These are phyloP conservation scores for Drosophila hamatofila DNA, from an alignment of 2,888 invertebrate genomes.

Conservation along the genomic window DNA sequence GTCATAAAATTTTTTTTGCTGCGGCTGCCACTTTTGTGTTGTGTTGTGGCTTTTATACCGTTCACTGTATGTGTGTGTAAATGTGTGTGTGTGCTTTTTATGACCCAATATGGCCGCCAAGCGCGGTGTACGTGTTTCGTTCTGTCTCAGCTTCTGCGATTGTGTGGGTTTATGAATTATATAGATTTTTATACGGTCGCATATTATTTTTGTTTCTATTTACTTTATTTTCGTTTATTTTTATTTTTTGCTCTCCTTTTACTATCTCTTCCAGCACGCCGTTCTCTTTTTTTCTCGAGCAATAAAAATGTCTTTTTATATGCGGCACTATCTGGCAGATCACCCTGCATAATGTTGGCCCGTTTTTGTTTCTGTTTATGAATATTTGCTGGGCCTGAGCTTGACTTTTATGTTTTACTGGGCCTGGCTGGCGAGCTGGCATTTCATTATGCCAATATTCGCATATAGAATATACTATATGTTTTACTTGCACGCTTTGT, in stretches of 20 bases:
- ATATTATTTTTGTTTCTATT: slow-evolving; percentile 77
- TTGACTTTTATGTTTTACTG: slow-evolving; percentile 64
- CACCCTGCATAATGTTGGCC: slow-evolving; percentile 62
- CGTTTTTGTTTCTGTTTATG: slow-evolving; percentile 69
- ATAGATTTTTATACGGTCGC: slow-evolving; percentile 80
- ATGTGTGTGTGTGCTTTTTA: slow-evolving; percentile 69
- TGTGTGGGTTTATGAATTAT: slow-evolving; percentile 74
- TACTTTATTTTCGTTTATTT: slow-evolving; percentile 27
- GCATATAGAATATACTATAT: slow-evolving; percentile 37
- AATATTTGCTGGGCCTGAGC: slow-evolving; percentile 64
- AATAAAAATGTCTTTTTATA: slow-evolving; percentile 77
- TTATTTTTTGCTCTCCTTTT: slow-evolving; percentile 32
- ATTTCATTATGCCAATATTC: slow-evolving; percentile 58
- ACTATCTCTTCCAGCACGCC: slow-evolving; percentile 25
- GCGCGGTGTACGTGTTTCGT: slow-evolving; percentile 67
- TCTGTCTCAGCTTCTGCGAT: slow-evolving; percentile 27
- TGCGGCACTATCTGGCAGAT: slow-evolving; percentile 63
- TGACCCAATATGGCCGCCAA: slow-evolving; percentile 81
- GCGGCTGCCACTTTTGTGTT: slow-evolving; percentile 66
- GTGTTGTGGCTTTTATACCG: slow-evolving; percentile 66
- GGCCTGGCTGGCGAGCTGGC: slow-evolving; percentile 33
- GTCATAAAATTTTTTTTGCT: slow-evolving; percentile 75
- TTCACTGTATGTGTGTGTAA: slow-evolving; percentile 19
- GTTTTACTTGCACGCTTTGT: slow-evolving; percentile 25
- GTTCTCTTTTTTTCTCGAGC: slow-evolving; percentile 42